Percentiles rank a stretch among this genome's conserved stretches.
Conservation (phyloP, 2,797 vertebrate species). For the Gouania willdenowi region DNA sequence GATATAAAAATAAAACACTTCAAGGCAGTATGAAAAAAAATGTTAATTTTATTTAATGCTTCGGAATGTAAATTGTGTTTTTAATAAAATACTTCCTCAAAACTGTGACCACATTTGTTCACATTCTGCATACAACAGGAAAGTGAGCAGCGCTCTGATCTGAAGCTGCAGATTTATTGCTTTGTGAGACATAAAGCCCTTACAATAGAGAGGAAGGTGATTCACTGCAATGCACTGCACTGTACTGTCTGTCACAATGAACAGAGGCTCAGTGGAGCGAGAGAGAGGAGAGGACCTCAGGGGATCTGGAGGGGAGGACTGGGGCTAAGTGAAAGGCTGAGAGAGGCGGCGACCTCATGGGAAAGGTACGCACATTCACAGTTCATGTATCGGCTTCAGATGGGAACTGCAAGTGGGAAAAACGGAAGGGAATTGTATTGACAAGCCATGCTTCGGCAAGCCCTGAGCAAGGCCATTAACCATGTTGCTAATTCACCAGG, state of each 20-base stretch:
- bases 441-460: constrained; percentile 74
- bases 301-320: constrained; percentile 29
- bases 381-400: constrained; percentile 82
- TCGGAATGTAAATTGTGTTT: too few relatives aligned
- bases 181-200: constrained; percentile 11
- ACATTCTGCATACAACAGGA: neutral
- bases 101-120: neutral
- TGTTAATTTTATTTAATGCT: too few relatives aligned
- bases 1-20: too few relatives aligned
- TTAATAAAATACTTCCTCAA: neutral
- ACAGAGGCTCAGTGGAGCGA: constrained; percentile 43
- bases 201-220: constrained; percentile 30
- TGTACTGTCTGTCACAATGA: constrained; percentile 46
- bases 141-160: neutral
- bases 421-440: constrained; percentile 83
- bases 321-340: constrained; percentile 61
- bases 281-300: constrained; percentile 32
- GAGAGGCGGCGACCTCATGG: constrained; percentile 60
- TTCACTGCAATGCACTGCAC: constrained; percentile 40
- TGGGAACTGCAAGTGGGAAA: constrained; percentile 83
- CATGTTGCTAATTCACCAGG: constrained; percentile 66
- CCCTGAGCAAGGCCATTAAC: constrained; percentile 79
- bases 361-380: constrained; percentile 68
- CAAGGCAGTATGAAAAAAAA: too few relatives aligned
- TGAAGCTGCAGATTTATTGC: constrained; percentile 10